phyloP scores from a whole-genome alignment of 35 echinoderm and acorn worm species.

The Heliocidaris tuberculata region DNA sequence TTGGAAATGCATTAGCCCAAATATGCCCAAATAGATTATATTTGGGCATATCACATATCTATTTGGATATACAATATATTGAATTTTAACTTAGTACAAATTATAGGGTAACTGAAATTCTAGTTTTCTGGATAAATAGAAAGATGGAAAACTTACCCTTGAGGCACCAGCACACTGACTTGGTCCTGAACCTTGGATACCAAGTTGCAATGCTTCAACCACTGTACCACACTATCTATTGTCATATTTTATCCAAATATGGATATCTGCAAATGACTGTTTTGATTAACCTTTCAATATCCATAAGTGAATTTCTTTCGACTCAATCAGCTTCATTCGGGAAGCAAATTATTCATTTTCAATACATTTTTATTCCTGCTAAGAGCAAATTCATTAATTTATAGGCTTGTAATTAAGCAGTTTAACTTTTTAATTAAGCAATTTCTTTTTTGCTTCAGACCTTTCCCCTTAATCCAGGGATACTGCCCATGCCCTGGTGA shows the following conservation, averaged over 20 bases:
- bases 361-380: too few species aligned
- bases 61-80: background rate
- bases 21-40: conserved; percentile 13
- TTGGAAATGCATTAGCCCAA: conserved; percentile 9
- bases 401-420: too few species aligned
- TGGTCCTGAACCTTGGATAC: background rate
- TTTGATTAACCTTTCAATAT: too few species aligned
- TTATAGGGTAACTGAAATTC: background rate
- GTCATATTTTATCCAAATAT: too few species aligned
- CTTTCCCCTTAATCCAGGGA: background rate
- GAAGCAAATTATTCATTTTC: too few species aligned
- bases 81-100: background rate
- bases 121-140: background rate
- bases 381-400: too few species aligned
- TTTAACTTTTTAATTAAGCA: background rate
- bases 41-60: background rate
- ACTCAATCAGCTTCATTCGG: background rate
- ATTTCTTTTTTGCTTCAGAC: background rate
- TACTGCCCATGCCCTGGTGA: background rate
- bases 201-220: background rate
- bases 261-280: too few species aligned
- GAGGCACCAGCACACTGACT: background rate
- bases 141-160: background rate
- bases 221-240: too few species aligned
- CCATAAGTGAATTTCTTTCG: background rate